Percentiles rank a stretch among this genome's conserved stretches.
phyloP scores from a whole-genome alignment of 64 coral and sea anemone species.

The Montipora cactus region DNA sequence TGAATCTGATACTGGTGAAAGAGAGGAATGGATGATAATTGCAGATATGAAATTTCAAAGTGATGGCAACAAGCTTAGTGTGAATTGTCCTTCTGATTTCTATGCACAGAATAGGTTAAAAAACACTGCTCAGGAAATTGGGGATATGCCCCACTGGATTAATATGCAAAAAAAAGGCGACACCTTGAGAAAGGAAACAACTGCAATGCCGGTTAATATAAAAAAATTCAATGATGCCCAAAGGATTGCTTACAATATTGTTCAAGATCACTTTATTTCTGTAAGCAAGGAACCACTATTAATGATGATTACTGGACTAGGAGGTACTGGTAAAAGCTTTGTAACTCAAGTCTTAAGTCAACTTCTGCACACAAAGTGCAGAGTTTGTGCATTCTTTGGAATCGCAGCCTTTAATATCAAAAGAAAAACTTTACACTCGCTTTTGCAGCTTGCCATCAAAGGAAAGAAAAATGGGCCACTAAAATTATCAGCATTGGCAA shows the following conservation, averaged over 20 bases:
- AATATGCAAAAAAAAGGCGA: conserved; percentile 11
- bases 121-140: conserved; percentile 42
- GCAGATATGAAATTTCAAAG: conserved; percentile 49
- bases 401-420: conserved; percentile 76
- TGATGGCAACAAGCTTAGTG: not conserved
- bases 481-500: conserved; percentile 50
- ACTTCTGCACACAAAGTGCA: conserved; percentile 18
- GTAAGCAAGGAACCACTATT: conserved; percentile 10
- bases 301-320: conserved; percentile 56
- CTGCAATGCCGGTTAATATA: not conserved
- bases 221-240: conserved; percentile 20
- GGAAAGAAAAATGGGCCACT: conserved; percentile 31
- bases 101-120: conserved; percentile 33
- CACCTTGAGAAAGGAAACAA: not conserved
- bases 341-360: conserved; percentile 27
- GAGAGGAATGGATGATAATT: conserved; percentile 62
- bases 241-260: not conserved
- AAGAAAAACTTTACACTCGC: conserved; percentile 66
- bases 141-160: conserved; percentile 56
- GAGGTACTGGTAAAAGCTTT: conserved; percentile 54
- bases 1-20: conserved; percentile 41
- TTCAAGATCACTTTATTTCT: not conserved
- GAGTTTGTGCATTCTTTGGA: conserved; percentile 61
- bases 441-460: conserved; percentile 66
- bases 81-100: conserved; percentile 5